Base-by-base conservation (phyloP, 2,113 vertebrate genomes). In the Ramphastos sulfuratus region DNA sequence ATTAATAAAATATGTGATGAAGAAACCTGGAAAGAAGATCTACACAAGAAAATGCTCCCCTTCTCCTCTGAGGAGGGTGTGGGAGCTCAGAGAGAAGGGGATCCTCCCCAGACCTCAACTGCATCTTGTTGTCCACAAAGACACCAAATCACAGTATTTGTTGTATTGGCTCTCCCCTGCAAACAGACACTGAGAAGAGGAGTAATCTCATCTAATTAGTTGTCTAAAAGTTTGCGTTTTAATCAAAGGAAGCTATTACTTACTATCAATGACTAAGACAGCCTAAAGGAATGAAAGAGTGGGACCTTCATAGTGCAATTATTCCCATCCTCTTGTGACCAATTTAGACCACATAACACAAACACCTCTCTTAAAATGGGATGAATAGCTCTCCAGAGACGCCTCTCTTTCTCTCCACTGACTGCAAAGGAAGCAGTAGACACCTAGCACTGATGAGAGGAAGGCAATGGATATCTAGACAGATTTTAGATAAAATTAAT, bases 241-340 rank as follows among this genome's bases (percentile, higher is more conserved):
- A 91, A 93, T 95, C 85, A 85, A 95, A 91, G 59, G 33, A 72
- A 92, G 35, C 87, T 94, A 91, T 89, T 87, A 70, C 70, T 92
- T 87, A 61, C 60, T 77, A 77, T 52, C 82, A 82, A 27, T 71
- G 72, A 93, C 6, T 93, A 79, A 91, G 71, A 95, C 20, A 90
- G 87, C 79, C 82, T 94, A 80, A 65, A 85, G 90, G 69, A 93
- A 85, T 25, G 60, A 67, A 83, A 63, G 46, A 59, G n/a, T 85
- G 56, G 63, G 42, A 85, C 64, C 75, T 93, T 72, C 33, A 46
- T 6, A 54, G 64, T 31, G 15, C 58, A 94, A 85, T 95, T 95
- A 95, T 82, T 77, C 12, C 31, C 23, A 31, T 60, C 4, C 79
- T 70, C 79, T 80, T 54, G 92, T 79, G 87, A 85, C 19, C 42